Conservation (phyloP, 2,113 vertebrate genomes). For the Malurus alboscapulatus region DNA sequence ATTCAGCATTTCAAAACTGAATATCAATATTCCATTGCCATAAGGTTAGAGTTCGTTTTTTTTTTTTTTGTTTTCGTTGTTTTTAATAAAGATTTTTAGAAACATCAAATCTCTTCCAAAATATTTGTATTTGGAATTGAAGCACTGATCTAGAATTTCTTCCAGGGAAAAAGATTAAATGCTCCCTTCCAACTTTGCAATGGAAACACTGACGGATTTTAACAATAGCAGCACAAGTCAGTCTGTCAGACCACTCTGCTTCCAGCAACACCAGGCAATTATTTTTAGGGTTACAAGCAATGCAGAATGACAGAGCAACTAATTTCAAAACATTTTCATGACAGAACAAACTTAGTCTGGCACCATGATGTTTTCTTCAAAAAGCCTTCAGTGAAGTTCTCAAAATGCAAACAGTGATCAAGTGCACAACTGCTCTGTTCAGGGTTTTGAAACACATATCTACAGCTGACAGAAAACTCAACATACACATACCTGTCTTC, state of each 20-base stretch:
- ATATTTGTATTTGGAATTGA: not conserved
- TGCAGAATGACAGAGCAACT: not conserved
- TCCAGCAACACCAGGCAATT: conserved; percentile 6
- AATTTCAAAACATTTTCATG: conserved; percentile 28
- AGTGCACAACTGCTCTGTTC: not conserved
- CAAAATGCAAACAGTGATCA: not conserved
- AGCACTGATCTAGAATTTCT: conserved; percentile 17
- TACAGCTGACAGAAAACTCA: not conserved
- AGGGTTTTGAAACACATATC: accelerated
- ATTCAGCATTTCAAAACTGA: not conserved
- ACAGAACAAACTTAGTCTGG: not conserved
- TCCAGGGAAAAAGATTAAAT: conserved; percentile 46
- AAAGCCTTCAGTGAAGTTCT: not conserved
- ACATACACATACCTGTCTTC: not conserved
- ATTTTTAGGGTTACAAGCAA: conserved; percentile 37
- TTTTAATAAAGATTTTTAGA: not conserved
- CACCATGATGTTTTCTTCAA: not conserved
- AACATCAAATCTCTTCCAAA: not conserved
- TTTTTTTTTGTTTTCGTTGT: not conserved
- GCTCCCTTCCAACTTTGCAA: conserved; percentile 30
- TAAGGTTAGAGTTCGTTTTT: not conserved
- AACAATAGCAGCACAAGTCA: not conserved
- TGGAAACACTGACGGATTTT: conserved; percentile 43
- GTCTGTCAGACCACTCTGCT: not conserved
- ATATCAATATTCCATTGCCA: not conserved